These are phyloP conservation scores for Rhinogobius similis DNA, from an alignment of 2,113 vertebrate genomes.

Conservation along the genomic window DNA sequence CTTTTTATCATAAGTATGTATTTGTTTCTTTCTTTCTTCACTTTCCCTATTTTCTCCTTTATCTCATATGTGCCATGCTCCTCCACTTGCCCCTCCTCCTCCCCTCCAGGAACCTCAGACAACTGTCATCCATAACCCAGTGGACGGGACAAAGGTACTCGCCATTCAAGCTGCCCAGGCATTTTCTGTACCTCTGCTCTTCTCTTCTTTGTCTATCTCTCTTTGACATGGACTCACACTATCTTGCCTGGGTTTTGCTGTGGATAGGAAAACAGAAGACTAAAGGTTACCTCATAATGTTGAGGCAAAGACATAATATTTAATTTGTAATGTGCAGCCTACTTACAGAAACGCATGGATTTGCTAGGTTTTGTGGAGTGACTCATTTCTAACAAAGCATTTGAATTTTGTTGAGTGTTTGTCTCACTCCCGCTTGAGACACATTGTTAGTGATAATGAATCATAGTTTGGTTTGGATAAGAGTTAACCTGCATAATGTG, in stretches of 20 bases:
- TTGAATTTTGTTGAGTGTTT: background rate
- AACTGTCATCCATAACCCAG: conserved; percentile 80
- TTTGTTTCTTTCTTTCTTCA: conserved; percentile 25
- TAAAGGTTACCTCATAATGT: background rate
- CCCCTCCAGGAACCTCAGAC: conserved; percentile 76
- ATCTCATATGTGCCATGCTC: conserved; percentile 37
- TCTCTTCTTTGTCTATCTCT: conserved; percentile 33
- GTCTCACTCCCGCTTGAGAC: background rate
- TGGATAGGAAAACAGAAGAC: background rate
- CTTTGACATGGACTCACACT: conserved; percentile 5
- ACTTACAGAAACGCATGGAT: background rate
- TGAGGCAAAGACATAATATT: background rate
- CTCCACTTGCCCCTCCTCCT: conserved; percentile 26
- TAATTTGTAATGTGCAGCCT: background rate
- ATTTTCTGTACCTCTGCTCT: conserved; percentile 26
- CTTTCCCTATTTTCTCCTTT: conserved; percentile 11
- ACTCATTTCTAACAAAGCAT: conserved; percentile 3
- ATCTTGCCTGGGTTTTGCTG: conserved; percentile 7
- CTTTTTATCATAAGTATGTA: conserved; percentile 39
- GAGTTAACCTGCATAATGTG: background rate
- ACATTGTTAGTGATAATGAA: background rate
- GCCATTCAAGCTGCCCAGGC: conserved; percentile 29
- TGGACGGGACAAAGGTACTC: conserved; percentile 75
- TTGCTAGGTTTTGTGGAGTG: background rate
- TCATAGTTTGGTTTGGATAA: background rate